Percentiles rank a stretch among this genome's conserved stretches.
phyloP scores from a whole-genome alignment of 2,113 vertebrate species.

The Sylvietta virens region DNA sequence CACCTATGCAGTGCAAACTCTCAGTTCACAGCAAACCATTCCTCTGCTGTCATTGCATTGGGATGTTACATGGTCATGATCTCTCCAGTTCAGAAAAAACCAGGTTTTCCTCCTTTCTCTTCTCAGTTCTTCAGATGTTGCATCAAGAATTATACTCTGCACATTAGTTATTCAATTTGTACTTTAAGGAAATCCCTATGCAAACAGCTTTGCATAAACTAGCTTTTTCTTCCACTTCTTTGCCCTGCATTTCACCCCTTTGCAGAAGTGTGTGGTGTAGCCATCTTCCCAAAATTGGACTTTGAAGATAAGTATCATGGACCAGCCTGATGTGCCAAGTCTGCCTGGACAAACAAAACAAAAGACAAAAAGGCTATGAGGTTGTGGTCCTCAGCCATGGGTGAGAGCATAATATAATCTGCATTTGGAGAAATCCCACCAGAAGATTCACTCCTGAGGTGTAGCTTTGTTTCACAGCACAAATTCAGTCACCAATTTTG shows the following conservation, averaged over 20 bases:
- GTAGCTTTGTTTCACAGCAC: not conserved
- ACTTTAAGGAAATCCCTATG: not conserved
- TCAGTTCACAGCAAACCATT: not conserved
- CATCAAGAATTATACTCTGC: not conserved
- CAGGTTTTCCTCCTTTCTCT: not conserved
- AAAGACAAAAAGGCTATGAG: not conserved
- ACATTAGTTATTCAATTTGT: fast-evolving
- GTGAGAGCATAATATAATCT: not conserved
- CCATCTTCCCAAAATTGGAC: not conserved
- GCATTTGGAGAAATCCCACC: not conserved
- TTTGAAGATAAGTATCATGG: not conserved
- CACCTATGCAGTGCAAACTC: not conserved
- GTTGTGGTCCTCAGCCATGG: not conserved
- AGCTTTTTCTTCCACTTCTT: not conserved
- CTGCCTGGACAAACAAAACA: not conserved
- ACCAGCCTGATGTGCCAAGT: not conserved
- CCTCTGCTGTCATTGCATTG: not conserved
- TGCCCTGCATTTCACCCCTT: not conserved
- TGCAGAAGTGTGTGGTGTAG: not conserved
- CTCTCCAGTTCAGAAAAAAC: not conserved
- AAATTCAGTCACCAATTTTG: not conserved
- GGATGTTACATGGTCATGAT: not conserved
- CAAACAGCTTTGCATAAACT: not conserved
- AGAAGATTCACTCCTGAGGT: not conserved
- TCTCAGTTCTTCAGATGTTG: not conserved